Evolutionary conservation across 2,888 invertebrate species (phyloP).

Genomic region (Glomeris marginata): DNA sequence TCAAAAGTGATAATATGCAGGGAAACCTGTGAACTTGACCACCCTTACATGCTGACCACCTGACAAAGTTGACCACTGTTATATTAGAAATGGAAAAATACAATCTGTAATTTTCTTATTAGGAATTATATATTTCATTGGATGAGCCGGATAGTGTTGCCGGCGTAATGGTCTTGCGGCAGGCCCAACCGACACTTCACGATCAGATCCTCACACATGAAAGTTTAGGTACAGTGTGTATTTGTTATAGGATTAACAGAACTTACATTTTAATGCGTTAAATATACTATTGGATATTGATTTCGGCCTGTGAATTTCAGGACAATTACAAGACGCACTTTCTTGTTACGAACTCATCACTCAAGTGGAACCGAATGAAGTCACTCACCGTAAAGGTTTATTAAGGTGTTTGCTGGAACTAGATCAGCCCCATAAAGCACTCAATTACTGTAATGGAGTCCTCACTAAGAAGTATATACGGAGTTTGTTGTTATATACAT

Average conservation of each 20-base stretch:
- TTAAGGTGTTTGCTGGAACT: slow-evolving; percentile 70
- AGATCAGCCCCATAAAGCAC: slow-evolving; percentile 73
- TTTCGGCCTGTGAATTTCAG: slow-evolving; percentile 18
- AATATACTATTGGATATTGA: neutral
- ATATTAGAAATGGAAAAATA: no score
- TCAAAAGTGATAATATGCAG: no score
- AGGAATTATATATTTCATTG: slow-evolving; percentile 70
- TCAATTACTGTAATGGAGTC: slow-evolving; percentile 55
- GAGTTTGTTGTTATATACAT: slow-evolving; percentile 6
- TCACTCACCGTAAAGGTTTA: slow-evolving; percentile 46
- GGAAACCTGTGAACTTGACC: no score
- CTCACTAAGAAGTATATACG: slow-evolving; percentile 37
- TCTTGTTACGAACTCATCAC: slow-evolving; percentile 74
- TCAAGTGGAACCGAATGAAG: slow-evolving; percentile 34
- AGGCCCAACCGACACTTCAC: slow-evolving; percentile 57
- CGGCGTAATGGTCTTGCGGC: slow-evolving; percentile 55
- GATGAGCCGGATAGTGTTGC: slow-evolving; percentile 84
- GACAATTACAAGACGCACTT: slow-evolving; percentile 51
- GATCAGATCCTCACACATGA: slow-evolving; percentile 74
- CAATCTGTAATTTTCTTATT: slow-evolving; percentile 18
- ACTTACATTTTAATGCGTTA: neutral
- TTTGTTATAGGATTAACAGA: slow-evolving; percentile 1
- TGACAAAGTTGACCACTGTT: no score
- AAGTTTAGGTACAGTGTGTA: slow-evolving; percentile 46
- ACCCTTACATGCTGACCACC: no score